phyloP scores from a whole-genome alignment of 2,888 invertebrate genomes.

The Glaucopsyche alexis region DNA sequence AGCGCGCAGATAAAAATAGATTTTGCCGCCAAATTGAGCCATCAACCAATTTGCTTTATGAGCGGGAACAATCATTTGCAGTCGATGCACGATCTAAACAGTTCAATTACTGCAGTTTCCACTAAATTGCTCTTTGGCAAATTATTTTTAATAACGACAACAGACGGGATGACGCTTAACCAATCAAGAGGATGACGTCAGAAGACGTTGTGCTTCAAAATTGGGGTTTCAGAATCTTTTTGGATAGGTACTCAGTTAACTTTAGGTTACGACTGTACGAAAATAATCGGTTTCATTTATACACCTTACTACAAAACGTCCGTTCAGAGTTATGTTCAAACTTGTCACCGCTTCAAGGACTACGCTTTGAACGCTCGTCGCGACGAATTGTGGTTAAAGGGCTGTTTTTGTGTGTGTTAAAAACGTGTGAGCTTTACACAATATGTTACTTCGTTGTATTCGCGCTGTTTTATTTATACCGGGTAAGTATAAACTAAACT shows the following conservation, averaged over 20 bases:
- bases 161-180: slow-evolving; percentile 6
- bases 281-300: no score
- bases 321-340: no score
- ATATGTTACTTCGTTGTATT: background rate
- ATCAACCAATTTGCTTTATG: slow-evolving; percentile 45
- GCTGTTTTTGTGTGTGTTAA: background rate
- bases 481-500: background rate
- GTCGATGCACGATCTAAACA: slow-evolving; percentile 27
- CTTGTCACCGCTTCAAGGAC: no score
- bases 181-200: slow-evolving; percentile 17
- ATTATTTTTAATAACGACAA: slow-evolving; percentile 20
- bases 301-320: no score
- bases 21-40: slow-evolving; percentile 43
- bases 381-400: background rate
- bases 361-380: no score
- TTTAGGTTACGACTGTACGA: no score
- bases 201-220: background rate
- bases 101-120: slow-evolving; percentile 13
- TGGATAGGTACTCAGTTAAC: background rate
- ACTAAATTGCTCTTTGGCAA: slow-evolving; percentile 1
- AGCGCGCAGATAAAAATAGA: slow-evolving; percentile 43
- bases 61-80: slow-evolving; percentile 34
- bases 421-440: background rate
- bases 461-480: no score
- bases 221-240: background rate